Base-by-base conservation (phyloP, 2,797 vertebrate species). In the Gymnothorax reevesii region DNA sequence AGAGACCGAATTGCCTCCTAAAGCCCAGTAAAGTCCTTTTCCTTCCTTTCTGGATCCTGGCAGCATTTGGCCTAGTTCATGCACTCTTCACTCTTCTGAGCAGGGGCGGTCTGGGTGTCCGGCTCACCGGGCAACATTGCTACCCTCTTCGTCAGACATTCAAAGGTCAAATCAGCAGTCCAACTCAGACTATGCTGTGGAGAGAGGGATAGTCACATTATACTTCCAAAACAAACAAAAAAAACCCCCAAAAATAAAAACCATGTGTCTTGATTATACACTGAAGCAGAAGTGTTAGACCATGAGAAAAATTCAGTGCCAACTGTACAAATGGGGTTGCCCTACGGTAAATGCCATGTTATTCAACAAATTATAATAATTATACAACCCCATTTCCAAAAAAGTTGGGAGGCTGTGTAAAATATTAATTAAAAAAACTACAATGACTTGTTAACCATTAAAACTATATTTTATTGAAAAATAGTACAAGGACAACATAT, bases 111-210 rank as follows among this genome's bases (percentile, higher is more conserved):
- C 52, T 92, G 85, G 60, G 55, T 87, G 69, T 94, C 92, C 1
- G 89, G 83, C 52, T 80, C 57, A 1, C 60, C 17, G 0, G 88
- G 88, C 84, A 94, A 84, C 7, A 87, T 89, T 0, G 90, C 92
- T 84, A 90, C 90, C 89, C 90, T 94, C 87, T 87, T 91, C 86
- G 90, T 69, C 75, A 96, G 92, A 42, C 94, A 91, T 49, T 94
- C 89, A 7, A 96, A 87, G 77, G 96, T 94, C 89, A 96, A 62
- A 77, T 94, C 92, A 55, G 95, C 92, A 0, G 94, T 95, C 90
- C 91, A 89, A 88, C 87, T 91, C 0, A 96, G 94, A 89, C 94
- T 94, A 57, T 96, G 96, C 96, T 96, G 92, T 88, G 86, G 84
- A 85, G 33, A 12, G 52, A 42, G 75, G 25, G 55, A 66, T 8